Base-by-base conservation (phyloP, 2,113 vertebrate species). In the Caracal caracal region DNA sequence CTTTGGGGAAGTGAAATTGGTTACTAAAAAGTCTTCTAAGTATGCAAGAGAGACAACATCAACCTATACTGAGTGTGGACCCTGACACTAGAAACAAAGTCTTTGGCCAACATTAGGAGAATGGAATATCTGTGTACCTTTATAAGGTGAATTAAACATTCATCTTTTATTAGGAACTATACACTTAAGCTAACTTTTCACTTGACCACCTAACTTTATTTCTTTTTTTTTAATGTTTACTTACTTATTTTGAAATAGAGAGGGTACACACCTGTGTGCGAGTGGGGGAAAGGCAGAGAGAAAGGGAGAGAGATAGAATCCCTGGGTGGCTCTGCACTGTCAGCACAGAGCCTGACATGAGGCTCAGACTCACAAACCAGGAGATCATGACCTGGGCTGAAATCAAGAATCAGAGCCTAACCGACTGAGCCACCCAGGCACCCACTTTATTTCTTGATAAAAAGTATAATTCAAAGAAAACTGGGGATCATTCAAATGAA, bases 381-480 rank as follows among this genome's bases (percentile, higher is more conserved):
- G 56, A 59, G 56, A 59, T 22, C 56, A 24, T 59, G 56, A 59
- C 56, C 56, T 9, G 56, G 22, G 56, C 56, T 59, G 56, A 59
- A 59, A 59, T 59, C 20, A 59, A 59, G 56, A 59, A 59, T 59
- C 56, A 0, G 20, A 22, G 17, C 56, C 22, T 59, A 59, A 59
- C 53, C 19, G 0, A 56, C 56, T 59, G 56, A 59, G 20, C 7
- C 56, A 20, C 56, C 20, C 56, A 59, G 56, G 56, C 6, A 22
- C 20, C 56, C 20, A 35, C 13, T 63, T 51, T 66, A 56, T 22
- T 28, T 87, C 19, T 68, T 71, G 30, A 35, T 68, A 20, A 88
- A 88, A 96, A 79, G 0, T 79, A 12, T 53, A 78, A 28, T 65
- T 89, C n/a, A 82, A 59, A 28, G 15, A 66, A 93, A 82, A 40